phyloP scores from a whole-genome alignment of 2,888 invertebrate species.

The Coenonympha glycerion region DNA sequence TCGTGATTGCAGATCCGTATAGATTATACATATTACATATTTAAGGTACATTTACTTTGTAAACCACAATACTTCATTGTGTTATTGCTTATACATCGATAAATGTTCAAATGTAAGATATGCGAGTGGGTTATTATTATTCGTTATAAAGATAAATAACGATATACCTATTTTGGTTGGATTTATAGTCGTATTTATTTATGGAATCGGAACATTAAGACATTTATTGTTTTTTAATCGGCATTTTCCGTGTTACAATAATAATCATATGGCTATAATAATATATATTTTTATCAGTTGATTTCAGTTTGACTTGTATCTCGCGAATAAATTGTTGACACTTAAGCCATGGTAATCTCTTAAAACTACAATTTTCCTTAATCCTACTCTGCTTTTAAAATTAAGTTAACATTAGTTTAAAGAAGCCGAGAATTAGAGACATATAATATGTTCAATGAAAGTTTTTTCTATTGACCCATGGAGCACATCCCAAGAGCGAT shows the following conservation, averaged over 20 bases:
- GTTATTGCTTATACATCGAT: background rate
- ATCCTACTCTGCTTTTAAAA: background rate
- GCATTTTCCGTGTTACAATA: background rate
- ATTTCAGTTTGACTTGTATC: no score
- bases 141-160: background rate
- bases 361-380: no score
- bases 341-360: no score
- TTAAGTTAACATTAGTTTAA: background rate
- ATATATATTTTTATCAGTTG: background rate
- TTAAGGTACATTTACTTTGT: slow-evolving; percentile 37
- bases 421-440: background rate
- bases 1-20: slow-evolving; percentile 38
- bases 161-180: background rate
- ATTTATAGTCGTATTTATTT: background rate
- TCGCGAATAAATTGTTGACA: no score
- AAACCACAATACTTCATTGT: slow-evolving; percentile 33
- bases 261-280: background rate
- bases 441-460: slow-evolving; percentile 26
- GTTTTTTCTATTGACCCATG: slow-evolving; percentile 42
- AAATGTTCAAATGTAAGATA: slow-evolving; percentile 1
- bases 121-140: background rate
- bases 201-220: background rate
- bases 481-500: slow-evolving; percentile 47
- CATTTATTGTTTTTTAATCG: background rate
- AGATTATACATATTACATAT: slow-evolving; percentile 30